Evolutionary conservation across 2,797 vertebrate species (phyloP).

Genomic region (Malacoctenus gilli): DNA sequence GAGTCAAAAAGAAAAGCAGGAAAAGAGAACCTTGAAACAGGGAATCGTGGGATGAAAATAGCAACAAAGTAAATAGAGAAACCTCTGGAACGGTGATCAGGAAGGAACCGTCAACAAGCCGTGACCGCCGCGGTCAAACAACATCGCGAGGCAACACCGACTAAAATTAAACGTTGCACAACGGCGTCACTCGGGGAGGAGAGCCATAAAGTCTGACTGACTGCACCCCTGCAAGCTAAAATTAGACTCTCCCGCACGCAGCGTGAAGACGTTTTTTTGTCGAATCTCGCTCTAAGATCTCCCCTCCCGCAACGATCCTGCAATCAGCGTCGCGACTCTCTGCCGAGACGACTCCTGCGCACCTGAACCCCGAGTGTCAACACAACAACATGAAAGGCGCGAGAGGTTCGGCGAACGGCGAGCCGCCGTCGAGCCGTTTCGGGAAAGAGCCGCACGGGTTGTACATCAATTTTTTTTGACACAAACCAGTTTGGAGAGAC

Average conservation of each 20-base stretch:
- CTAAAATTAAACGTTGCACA: neutral
- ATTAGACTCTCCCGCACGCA: neutral
- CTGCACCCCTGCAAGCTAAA: too few species aligned
- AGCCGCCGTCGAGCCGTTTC: slow-evolving; percentile 3
- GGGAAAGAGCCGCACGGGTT: too few species aligned
- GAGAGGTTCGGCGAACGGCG: slow-evolving; percentile 5
- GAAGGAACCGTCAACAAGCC: too few species aligned
- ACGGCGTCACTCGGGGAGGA: neutral
- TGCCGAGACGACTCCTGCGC: slow-evolving; percentile 8
- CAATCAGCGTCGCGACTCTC: slow-evolving; percentile 23
- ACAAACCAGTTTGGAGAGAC: slow-evolving; percentile 37
- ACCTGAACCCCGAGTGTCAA: slow-evolving; percentile 10
- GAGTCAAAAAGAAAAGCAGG: too few species aligned
- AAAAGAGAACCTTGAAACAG: too few species aligned
- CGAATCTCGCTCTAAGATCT: neutral
- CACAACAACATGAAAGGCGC: neutral
- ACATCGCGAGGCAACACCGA: neutral
- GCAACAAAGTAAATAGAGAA: too few species aligned
- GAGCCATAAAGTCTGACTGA: too few species aligned
- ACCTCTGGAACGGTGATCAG: too few species aligned
- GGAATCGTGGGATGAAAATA: too few species aligned
- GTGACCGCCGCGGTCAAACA: neutral
- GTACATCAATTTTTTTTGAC: slow-evolving; percentile 46
- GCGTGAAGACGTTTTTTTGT: neutral
- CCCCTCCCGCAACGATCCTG: slow-evolving; percentile 12